A percentile compares a stretch with the other conserved stretches of the same genome.
phyloP scores from a whole-genome alignment of 2,113 vertebrate species.

The Tetrax tetrax region DNA sequence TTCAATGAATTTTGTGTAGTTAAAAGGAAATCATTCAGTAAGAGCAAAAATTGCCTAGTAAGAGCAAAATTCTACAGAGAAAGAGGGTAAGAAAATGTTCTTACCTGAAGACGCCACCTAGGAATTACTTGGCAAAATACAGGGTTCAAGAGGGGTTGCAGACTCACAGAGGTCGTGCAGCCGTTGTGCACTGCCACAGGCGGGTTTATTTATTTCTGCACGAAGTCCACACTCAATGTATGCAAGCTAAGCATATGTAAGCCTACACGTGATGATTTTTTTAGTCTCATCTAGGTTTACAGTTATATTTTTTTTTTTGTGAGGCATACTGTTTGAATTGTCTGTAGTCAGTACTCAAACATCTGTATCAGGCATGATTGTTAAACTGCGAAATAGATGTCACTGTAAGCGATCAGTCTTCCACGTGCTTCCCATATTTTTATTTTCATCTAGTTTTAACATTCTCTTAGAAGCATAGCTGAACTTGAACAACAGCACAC shows the following conservation, averaged over 20 bases:
- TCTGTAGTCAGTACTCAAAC: neutral
- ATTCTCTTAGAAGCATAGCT: neutral
- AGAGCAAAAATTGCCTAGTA: neutral
- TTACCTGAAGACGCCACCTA: neutral
- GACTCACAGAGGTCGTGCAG: neutral
- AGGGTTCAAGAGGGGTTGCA: neutral
- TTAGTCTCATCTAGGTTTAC: neutral
- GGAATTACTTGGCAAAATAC: neutral
- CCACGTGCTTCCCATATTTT: neutral
- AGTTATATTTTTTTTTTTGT: neutral
- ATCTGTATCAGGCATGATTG: fast-evolving
- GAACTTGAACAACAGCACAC: no score
- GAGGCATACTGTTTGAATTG: neutral
- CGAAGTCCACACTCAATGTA: neutral
- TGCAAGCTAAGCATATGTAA: neutral
- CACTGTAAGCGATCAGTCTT: neutral
- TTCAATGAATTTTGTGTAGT: neutral
- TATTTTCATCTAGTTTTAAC: neutral
- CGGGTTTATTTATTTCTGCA: neutral
- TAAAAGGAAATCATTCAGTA: neutral
- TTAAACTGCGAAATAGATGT: neutral
- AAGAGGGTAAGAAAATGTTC: neutral
- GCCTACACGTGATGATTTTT: neutral
- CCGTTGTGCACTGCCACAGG: fast-evolving
- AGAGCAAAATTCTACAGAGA: neutral